Percentiles rank a stretch among this genome's conserved stretches.
Evolutionary conservation across 2,888 invertebrate genomes (phyloP).

Genomic region (Trypoxylon attenuatum): DNA sequence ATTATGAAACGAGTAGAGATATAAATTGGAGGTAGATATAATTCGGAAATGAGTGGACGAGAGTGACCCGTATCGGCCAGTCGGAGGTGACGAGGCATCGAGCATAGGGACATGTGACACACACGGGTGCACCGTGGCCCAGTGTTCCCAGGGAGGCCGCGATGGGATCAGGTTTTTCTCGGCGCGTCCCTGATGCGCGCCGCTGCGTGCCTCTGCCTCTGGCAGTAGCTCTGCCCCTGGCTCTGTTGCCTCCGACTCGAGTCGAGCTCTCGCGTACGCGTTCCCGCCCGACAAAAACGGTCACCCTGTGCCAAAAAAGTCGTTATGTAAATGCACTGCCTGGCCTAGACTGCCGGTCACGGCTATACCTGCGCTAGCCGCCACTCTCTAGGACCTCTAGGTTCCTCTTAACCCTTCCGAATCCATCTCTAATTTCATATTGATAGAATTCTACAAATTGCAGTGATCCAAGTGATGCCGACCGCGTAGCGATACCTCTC

Average conservation of each 20-base stretch:
- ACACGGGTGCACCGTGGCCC: slow-evolving; percentile 17
- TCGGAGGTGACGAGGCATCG: slow-evolving; percentile 25
- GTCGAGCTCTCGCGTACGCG: slow-evolving; percentile 39
- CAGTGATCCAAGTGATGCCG: too few relatives aligned
- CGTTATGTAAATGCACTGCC: slow-evolving; percentile 68
- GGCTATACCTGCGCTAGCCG: slow-evolving; percentile 30
- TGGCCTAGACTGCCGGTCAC: slow-evolving; percentile 53
- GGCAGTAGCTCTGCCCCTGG: slow-evolving; percentile 25
- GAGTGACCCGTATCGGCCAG: slow-evolving; percentile 13
- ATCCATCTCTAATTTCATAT: background rate
- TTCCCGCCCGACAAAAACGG: slow-evolving; percentile 58
- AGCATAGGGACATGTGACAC: slow-evolving; percentile 20
- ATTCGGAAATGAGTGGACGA: background rate
- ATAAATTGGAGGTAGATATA: too few relatives aligned
- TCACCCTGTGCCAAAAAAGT: slow-evolving; percentile 64
- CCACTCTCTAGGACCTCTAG: background rate
- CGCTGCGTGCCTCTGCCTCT: slow-evolving; percentile 40
- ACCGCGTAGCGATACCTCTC: too few relatives aligned
- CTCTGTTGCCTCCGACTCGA: slow-evolving; percentile 37
- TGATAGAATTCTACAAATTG: background rate
- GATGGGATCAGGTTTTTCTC: slow-evolving; percentile 61
- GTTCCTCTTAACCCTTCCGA: background rate
- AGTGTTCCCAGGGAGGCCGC: slow-evolving; percentile 52
- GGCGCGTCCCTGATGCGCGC: slow-evolving; percentile 48
- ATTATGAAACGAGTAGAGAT: too few relatives aligned